Evolutionary conservation across 2,113 vertebrate genomes (phyloP).

Genomic region (Thoracochromis brauschi): DNA sequence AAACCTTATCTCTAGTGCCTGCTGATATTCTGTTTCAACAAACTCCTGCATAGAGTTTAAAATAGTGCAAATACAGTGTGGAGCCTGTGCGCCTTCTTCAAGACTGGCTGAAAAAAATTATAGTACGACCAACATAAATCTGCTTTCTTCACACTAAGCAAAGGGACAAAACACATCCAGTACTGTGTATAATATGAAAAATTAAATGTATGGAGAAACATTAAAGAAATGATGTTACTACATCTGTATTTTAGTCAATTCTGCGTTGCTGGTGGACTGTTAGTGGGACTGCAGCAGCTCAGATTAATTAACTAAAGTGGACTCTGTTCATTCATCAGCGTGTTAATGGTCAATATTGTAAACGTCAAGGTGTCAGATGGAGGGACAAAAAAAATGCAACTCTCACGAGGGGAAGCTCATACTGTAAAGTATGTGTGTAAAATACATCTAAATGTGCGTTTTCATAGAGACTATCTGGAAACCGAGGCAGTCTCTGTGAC

Average conservation of each 20-base stretch:
- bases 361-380: background rate
- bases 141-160: background rate
- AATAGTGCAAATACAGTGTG: background rate
- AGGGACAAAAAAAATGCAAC: background rate
- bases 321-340: constrained; percentile 31
- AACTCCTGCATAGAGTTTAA: background rate
- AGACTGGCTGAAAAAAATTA: background rate
- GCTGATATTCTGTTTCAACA: background rate
- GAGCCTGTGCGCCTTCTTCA: background rate
- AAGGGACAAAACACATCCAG: background rate
- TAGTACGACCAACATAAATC: background rate
- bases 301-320: constrained; percentile 52
- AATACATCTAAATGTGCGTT: background rate
- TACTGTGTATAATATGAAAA: background rate
- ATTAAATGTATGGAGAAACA: background rate
- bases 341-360: constrained; percentile 13
- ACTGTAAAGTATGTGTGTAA: background rate
- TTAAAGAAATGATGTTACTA: background rate
- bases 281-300: background rate
- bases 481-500: background rate
- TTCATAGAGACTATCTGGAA: background rate
- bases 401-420: background rate
- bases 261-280: background rate
- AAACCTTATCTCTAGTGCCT: background rate
- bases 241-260: background rate